Evolutionary conservation across 2,888 invertebrate species (phyloP).

Genomic region (Tholera decimalis): DNA sequence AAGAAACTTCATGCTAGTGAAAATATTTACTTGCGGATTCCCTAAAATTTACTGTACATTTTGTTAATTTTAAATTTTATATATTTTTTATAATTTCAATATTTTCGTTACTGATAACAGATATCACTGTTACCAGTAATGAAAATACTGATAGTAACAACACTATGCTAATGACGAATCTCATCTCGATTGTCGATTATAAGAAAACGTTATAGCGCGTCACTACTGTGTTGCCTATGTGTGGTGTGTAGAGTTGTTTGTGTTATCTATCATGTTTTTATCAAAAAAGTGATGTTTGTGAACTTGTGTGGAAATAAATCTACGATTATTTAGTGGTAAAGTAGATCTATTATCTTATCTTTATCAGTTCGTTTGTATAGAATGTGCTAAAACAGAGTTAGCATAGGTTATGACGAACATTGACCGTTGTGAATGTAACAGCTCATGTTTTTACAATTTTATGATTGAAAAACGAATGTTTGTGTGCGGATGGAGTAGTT

Average conservation of each 20-base stretch:
- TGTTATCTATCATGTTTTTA: slow-evolving; percentile 90
- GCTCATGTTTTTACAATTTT: slow-evolving; percentile 86
- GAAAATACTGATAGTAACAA: slow-evolving; percentile 30
- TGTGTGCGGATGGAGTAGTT: slow-evolving; percentile 57
- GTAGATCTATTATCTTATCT: slow-evolving; percentile 84
- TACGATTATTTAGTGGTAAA: slow-evolving; percentile 87
- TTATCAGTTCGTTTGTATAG: slow-evolving; percentile 75
- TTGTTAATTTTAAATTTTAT: too few species aligned
- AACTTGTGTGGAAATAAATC: slow-evolving; percentile 83
- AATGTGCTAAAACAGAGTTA: slow-evolving; percentile 72
- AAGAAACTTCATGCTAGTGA: too few species aligned
- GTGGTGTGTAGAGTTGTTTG: slow-evolving; percentile 82
- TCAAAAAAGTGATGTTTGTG: slow-evolving; percentile 89
- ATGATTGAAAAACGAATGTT: slow-evolving; percentile 74
- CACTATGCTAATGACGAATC: slow-evolving; percentile 62
- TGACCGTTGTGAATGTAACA: slow-evolving; percentile 68
- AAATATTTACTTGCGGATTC: too few species aligned
- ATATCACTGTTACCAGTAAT: slow-evolving; percentile 42
- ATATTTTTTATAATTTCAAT: too few species aligned
- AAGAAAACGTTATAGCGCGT: slow-evolving; percentile 59
- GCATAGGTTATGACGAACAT: slow-evolving; percentile 83
- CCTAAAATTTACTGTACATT: too few species aligned
- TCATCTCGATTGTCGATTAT: slow-evolving; percentile 56
- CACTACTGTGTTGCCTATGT: slow-evolving; percentile 80
- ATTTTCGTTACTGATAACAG: too few species aligned